Evolutionary conservation across 2,797 vertebrate genomes (phyloP), one percentile per base, ranked within the genome.

Genomic region (Dallia pectoralis): DNA sequence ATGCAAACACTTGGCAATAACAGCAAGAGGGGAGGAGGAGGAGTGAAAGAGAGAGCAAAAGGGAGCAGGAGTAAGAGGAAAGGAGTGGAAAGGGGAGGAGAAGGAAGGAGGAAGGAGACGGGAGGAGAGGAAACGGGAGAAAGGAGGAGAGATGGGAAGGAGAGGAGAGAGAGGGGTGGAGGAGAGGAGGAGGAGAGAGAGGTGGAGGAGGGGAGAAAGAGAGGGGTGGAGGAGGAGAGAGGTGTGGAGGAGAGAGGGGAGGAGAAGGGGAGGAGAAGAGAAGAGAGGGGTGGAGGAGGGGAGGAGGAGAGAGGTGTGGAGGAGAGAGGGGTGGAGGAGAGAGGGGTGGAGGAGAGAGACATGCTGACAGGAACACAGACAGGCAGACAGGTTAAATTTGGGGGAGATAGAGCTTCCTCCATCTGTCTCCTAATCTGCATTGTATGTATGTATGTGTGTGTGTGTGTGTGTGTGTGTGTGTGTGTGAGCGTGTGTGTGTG

Each of bases 1-100:
- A 94, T 94, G 93, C 93, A 94, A 94, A 92, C 93, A 16, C 73
- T 81, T 77, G 85, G 93, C 90, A 94, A 94, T 92, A 90, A 69
- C 81, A 84, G 73, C n/a, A 25, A 22, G 22, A 72, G 19, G 61
- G 53, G 70, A 12, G 48, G 16, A 22, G 14, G 15, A 4, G 12
- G 9, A 22, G 25, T 19, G 33, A 40, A n/a, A 11, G 18, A n/a
- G n/a, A n/a, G 19, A 1, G 36, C n/a, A 12, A 18, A 15, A n/a
- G 22, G 36, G 16, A n/a, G 18, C 8, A 15, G 33, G 64, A 1
- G 56, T 1, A 4, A 16, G 30, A 4, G 14, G 33, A 9, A 19
- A 15, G 33, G 64, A 1, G 56, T 1, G 11, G 16, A 19, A 4
- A 14, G 33, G 18, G 15, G 19, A 1, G 36, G 40, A 12, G 32